Evolutionary conservation across 1,140 invertebrate species (phyloP), one percentile per base, ranked within the genome.

Genomic region (Muscidifurax raptorellus): DNA sequence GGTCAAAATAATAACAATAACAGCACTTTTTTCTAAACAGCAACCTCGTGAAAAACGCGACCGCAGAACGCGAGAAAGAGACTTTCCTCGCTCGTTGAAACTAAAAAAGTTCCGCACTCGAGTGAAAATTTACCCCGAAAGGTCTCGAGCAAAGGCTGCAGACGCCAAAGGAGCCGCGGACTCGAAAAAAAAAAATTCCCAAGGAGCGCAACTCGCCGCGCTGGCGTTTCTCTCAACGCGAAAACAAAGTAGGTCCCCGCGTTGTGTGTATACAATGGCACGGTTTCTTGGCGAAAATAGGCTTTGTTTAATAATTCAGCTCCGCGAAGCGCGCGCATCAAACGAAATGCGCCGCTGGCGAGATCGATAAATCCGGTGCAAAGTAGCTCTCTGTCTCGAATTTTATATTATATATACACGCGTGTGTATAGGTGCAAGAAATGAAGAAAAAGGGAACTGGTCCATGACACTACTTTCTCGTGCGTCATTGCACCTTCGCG

Each of bases 231-330:
- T n/a, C 77, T 36, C 12, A 52, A 44, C 25, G n/a, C n/a, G 18
- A 40, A 69, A 30, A 72, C 36, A 74, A 81, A 72, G 44, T 72
- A 71, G 67, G 66, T 64, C 25, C 36, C 9, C 40, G 67, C 22
- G 27, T 18, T 2, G 1, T 64, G 15, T 2, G 30, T 12, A 15
- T 2, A 69, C 25, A 44, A 69, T 40, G 36, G 25, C 66, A 30
- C 59, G 15, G 44, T 66, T 69, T 28, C 25, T 28, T n/a, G 1
- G 44, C 32, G 66, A 69, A 80, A 69, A 80, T 44, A 69, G 64
- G 27, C 18, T 69, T 32, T 13, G 32, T 25, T 67, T 44, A 25
- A 36, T 69, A 80, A 69, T 44, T 44, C 36, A 27, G n/a, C 30
- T 66, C 7, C n/a, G 52, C 30, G 25, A n/a, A 18, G 15, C 64